Evolutionary conservation across 2,797 vertebrate genomes (phyloP), one percentile per base, ranked within the genome.

Genomic region (Phoxinus dragarum): DNA sequence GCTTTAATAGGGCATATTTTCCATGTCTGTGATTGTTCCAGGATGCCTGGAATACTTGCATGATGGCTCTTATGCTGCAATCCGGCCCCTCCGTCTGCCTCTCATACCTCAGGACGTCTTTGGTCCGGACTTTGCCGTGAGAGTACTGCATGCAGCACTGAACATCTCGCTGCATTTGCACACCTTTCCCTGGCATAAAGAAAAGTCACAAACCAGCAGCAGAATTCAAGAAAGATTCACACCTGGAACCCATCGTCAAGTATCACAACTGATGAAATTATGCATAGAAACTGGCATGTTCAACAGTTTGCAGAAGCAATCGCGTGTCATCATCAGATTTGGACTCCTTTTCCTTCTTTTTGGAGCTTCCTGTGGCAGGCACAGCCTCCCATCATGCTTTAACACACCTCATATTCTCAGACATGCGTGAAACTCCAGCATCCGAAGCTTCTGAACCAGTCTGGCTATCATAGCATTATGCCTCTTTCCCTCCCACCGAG

Each of bases 61-160:
- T 95, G 93, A 96, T 95, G 86, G 96, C 96, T 92, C 93, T 94
- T 95, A 96, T 96, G 91, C 94, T 96, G 95, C 96, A 96, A 94
- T 96, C 94, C 19, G 95, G 96, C 89, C 96, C 96, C 91, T 96
- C 95, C 1, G 93, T 96, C 95, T 96, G 96, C 91, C 94, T 92
- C 91, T 96, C 96, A 84, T 95, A 96, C 89, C 94, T 94, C 88
- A 96, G 85, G 90, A 96, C 94, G 72, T 96, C 96, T 94, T 96
- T 96, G 92, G 95, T 94, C 86, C 95, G 95, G 90, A 96, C 94
- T 90, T 95, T 96, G 81, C 93, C 95, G 79, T 95, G 93, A 77
- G 96, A 96, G 92, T 96, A 96, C 90, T 94, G 90, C 95, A 96
- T 96, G 90, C 96, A 96, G 89, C 96, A 96, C 92, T 96, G 96